Conservation (phyloP, 2,888 invertebrate genomes). For the Lepidochitona cinerea region DNA sequence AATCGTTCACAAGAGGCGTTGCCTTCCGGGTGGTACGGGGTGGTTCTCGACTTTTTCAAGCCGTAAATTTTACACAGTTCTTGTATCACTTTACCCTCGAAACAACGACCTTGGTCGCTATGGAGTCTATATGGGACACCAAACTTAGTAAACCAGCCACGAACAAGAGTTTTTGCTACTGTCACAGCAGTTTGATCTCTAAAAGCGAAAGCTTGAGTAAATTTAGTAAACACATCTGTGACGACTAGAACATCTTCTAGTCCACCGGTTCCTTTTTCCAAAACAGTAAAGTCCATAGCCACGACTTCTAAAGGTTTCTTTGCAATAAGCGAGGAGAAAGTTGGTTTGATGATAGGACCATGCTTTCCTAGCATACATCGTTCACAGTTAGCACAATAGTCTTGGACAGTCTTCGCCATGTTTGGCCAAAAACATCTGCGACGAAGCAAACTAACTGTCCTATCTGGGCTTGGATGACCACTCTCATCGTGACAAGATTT, state of each 20-base stretch:
- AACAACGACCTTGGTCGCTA: conserved; percentile 11
- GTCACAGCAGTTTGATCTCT: conserved; percentile 15
- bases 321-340: conserved; percentile 7
- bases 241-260: conserved; percentile 16
- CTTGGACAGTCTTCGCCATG: conserved; percentile 10
- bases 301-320: conserved; percentile 15
- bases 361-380: conserved; percentile 19
- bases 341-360: neutral
- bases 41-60: neutral
- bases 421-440: conserved; percentile 19
- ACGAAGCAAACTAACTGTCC: conserved; percentile 8
- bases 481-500: conserved; percentile 1
- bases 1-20: conserved; percentile 1
- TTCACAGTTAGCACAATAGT: conserved; percentile 8
- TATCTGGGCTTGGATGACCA: conserved; percentile 15
- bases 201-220: conserved; percentile 9
- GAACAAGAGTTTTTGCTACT: neutral
- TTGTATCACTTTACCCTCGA: conserved; percentile 7
- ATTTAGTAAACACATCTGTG: conserved; percentile 12
- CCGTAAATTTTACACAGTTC: conserved; percentile 8
- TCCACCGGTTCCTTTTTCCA: conserved; percentile 12
- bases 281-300: conserved; percentile 16
- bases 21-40: conserved; percentile 9
- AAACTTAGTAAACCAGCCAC: conserved; percentile 16
- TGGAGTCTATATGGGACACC: conserved; percentile 11